Base-by-base conservation (phyloP, 2,797 vertebrate genomes). In the Microchirus variegatus region DNA sequence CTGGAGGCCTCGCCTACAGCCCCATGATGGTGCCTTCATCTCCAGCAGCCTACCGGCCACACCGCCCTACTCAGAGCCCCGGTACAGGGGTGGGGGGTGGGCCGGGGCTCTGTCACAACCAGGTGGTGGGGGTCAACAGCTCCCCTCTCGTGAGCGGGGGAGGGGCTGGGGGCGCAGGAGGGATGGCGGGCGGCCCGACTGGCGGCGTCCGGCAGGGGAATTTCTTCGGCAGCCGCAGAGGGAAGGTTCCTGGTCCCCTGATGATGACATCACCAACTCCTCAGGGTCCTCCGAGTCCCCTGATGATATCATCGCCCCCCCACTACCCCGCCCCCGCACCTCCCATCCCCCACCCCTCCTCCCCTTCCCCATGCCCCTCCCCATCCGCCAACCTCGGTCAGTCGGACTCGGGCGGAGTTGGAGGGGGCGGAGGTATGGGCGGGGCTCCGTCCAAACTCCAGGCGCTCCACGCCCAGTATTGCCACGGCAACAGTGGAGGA, bases 391-490 rank as follows among this genome's bases (percentile, higher is more conserved):
- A 92, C 72, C 90, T 91, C 52, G 87, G 75, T 53, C 87, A 80
- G 51, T 82, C 59, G 56, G 94, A 95, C 78, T 83, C 63, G 70
- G 88, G 75, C 35, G 86, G 93, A 49, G 52, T 77, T 88, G 89
- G 90, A 80, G 91, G 76, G 83, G 86, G 15, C 4, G 87, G 73
- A 12, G 84, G 66, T 63, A 15, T 15, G 59, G 80, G 37, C 37
- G 91, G 90, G 62, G 90, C 70, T 0, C 93, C 91, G 15, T 95
- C 95, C 85, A 97, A 96, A 83, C 94, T 97, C 53, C 96, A 96
- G 87, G 94, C 93, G 3, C 87, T 96, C 59, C 96, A 97, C 63
- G 95, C 96, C 38, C 96, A 96, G 85, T 97, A 96, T 60, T 97
- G 95, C 90, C 94, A 96, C 81, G 91, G 82, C 88, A 92, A 78